Conservation (phyloP, 2,797 vertebrate genomes). For the Myotis myotis region DNA sequence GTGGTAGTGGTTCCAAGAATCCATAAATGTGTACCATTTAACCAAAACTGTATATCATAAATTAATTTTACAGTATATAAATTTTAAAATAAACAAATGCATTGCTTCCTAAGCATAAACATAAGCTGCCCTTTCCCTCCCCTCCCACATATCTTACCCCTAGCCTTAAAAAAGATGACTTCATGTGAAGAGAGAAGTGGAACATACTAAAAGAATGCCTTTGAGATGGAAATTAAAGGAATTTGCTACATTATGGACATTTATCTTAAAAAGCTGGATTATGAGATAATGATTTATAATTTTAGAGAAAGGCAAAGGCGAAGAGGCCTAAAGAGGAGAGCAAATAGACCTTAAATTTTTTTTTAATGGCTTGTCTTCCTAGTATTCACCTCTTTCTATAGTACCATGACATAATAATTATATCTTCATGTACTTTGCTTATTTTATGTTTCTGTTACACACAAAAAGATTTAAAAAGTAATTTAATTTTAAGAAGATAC, state of each 20-base stretch:
- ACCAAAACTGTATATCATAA: background rate
- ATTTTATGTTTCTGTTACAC: conserved; percentile 35
- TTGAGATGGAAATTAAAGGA: background rate
- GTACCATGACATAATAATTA: background rate
- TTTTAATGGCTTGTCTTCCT: background rate
- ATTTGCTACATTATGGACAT: background rate
- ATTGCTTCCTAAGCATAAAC: background rate
- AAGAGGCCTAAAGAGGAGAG: background rate
- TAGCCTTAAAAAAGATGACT: background rate
- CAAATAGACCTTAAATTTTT: conserved; percentile 36
- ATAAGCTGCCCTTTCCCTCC: background rate
- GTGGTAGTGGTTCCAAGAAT: background rate
- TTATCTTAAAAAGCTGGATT: conserved; percentile 41
- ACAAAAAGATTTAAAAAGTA: background rate
- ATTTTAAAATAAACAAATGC: background rate
- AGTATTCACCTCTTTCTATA: background rate
- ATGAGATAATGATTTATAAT: conserved; percentile 29
- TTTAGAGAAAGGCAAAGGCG: conserved; percentile 11
- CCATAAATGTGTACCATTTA: background rate
- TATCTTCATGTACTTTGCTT: conserved; percentile 33
- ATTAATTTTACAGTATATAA: background rate
- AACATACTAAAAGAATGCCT: conserved; percentile 8
- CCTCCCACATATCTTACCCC: background rate
- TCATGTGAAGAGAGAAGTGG: background rate
- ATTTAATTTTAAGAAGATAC: conserved; percentile 48